Evolutionary conservation across 2,888 invertebrate species (phyloP), one percentile per base, ranked within the genome.

Genomic region (Scotopteryx bipunctaria): DNA sequence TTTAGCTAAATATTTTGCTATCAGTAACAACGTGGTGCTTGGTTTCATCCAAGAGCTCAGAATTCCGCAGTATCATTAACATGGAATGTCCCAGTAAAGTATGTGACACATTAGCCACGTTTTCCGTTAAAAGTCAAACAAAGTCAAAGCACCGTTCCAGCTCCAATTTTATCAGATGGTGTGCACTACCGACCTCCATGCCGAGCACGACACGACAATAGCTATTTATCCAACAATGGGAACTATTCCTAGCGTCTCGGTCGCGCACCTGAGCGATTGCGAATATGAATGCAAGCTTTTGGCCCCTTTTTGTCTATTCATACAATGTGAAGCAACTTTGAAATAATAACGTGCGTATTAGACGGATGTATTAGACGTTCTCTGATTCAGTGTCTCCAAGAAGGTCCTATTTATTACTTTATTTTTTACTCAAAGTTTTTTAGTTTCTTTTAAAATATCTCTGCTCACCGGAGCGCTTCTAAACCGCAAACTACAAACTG

Each of bases 151-250:
- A 78, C 78, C 73, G 78, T 78, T 75, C 68, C 69, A 68, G 67
- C 55, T 66, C 65, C 70, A 75, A 79, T 76, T 44, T 79, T 44
- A 79, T 73, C 73, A 69, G 73, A 78, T 77, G 72, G 78, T 74
- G 75, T 79, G 74, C 71, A 69, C 70, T 57, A 73, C 69, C 75
- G 84, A 81, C 84, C 84, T 83, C 80, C 77, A 79, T 78, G 70
- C 70, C 58, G 60, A 67, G 67, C 66, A 65, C 63, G 68, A 67
- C 69, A 69, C 70, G 63, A 83, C 82, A 86, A 85, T 85, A 76
- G 82, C 64, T 42, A 63, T 66, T 67, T 67, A 65, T 70, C 69
- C 67, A 72, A 85, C 83, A 86, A 83, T 85, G 76, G 75, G 69
- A 77, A 66, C 67, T 63, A 76, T 77, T 80, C 74, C 75, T 74